Percentiles rank a stretch among this genome's conserved stretches.
Conservation (phyloP, 2,888 invertebrate genomes). For the Scaptomyza reducta region DNA sequence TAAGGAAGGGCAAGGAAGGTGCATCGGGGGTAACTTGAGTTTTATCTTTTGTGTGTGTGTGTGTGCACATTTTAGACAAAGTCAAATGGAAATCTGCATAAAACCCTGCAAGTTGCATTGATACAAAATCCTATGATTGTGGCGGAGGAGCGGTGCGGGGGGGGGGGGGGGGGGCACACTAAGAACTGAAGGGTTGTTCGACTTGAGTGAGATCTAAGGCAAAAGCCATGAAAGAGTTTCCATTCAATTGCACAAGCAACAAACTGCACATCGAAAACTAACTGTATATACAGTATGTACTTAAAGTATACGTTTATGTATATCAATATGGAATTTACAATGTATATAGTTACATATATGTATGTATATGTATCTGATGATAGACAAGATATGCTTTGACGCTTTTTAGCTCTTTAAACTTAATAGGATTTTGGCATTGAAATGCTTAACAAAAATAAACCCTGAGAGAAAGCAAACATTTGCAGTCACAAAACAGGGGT, state of each 20-base stretch:
- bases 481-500: too few species aligned
- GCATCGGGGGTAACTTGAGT: conserved; percentile 1
- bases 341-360: not conserved
- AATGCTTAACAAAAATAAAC: conserved; percentile 18
- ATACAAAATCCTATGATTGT: conserved; percentile 9
- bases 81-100: conserved; percentile 75
- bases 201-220: conserved; percentile 20
- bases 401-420: conserved; percentile 29
- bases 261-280: conserved; percentile 16
- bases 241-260: conserved; percentile 52
- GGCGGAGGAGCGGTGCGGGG: not conserved
- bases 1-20: not conserved
- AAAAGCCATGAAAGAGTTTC: conserved; percentile 45
- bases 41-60: conserved; percentile 53
- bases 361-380: not conserved
- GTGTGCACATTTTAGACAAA: conserved; percentile 53
- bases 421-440: conserved; percentile 36
- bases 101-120: conserved; percentile 63
- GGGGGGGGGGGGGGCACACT: not conserved
- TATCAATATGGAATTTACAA: not conserved
- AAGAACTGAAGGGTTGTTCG: not conserved
- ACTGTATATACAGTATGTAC: not conserved
- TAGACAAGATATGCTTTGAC: conserved; percentile 11
- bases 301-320: conserved; percentile 4
- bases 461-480: conserved; percentile 13